Evolutionary conservation across 2,797 vertebrate genomes (phyloP), one percentile per base, ranked within the genome.

Genomic region (Synaphobranchus kaupii): DNA sequence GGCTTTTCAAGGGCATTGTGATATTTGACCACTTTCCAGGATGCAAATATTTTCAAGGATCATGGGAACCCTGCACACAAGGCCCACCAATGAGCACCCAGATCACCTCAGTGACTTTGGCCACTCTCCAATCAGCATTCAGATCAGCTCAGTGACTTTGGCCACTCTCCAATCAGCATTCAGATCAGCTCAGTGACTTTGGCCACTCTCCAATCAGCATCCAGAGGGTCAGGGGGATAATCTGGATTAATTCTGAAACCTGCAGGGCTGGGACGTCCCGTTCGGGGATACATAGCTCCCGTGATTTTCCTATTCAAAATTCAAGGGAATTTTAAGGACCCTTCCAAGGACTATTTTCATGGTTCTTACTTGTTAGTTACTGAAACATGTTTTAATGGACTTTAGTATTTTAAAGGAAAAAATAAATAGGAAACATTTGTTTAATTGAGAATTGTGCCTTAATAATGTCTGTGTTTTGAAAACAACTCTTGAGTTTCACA

Each of bases 21-120:
- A 68, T 63, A 63, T 63, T 63, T 63, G 22, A 8, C 60, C 60
- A 7, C 60, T 25, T 22, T 8, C 60, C 60, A 63, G 20, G 20
- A 63, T 68, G 25, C 25, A 68, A 68, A 28, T 68, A 12, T 68
- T n/a, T 0, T 68, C 6, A 25, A 68, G n/a, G 25, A 66, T 28
- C 6, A 4, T 66, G 25, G 63, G 22, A n/a, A 68, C 25, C 9
- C 25, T 28, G n/a, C 25, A 68, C 25, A 12, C 63, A 28, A n/a
- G n/a, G 63, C 71, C 73, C 73, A 78, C 17, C 73, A 47, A 78
- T 78, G n/a, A 71, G 66, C 66, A 71, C 31, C 66, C n/a, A 71
- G 66, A 17, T 20, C 13, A 44, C 31, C 31, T 20, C 34, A 44
- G 71, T 34, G 20, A 4, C 71, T n/a, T n/a, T n/a, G n/a, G n/a